Conservation (phyloP, 2,797 vertebrate genomes). For the Furcifer pardalis region DNA sequence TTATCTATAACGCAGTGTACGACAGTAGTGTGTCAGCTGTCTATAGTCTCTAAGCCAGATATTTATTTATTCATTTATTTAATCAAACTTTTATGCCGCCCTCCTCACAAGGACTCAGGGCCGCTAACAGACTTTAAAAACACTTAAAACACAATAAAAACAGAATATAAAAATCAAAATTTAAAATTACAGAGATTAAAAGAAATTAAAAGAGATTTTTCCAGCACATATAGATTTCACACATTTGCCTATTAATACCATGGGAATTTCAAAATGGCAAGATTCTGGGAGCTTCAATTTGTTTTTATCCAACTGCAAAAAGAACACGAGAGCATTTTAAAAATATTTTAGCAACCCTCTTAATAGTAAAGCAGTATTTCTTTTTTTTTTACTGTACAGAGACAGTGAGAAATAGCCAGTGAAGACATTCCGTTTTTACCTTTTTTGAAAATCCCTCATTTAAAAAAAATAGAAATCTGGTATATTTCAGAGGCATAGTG, state of each 20-base stretch:
- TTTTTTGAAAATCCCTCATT: background rate
- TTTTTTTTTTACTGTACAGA: background rate
- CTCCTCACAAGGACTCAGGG: too few relatives aligned
- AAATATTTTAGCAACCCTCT: slow-evolving; percentile 52
- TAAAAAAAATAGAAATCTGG: background rate
- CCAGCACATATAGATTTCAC: slow-evolving; percentile 59
- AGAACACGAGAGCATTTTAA: slow-evolving; percentile 20
- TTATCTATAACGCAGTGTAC: slow-evolving; percentile 56
- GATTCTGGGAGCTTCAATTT: slow-evolving; percentile 33
- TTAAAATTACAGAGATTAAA: too few relatives aligned
- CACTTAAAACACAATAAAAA: too few relatives aligned
- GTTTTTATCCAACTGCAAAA: slow-evolving; percentile 19
- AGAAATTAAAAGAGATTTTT: too few relatives aligned
- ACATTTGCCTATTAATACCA: slow-evolving; percentile 45
- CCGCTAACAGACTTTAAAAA: too few relatives aligned
- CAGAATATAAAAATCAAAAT: too few relatives aligned
- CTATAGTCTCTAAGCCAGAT: slow-evolving; percentile 49
- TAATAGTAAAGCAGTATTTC: background rate
- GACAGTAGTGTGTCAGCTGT: slow-evolving; percentile 50
- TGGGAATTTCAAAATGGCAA: slow-evolving; percentile 55
- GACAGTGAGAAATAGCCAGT: background rate
- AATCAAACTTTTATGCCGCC: too few relatives aligned
- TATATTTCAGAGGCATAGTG: background rate
- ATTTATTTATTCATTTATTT: too few relatives aligned
- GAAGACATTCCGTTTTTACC: background rate